Base-by-base conservation (phyloP, 2,888 invertebrate genomes). In the Amphipoea lucens region DNA sequence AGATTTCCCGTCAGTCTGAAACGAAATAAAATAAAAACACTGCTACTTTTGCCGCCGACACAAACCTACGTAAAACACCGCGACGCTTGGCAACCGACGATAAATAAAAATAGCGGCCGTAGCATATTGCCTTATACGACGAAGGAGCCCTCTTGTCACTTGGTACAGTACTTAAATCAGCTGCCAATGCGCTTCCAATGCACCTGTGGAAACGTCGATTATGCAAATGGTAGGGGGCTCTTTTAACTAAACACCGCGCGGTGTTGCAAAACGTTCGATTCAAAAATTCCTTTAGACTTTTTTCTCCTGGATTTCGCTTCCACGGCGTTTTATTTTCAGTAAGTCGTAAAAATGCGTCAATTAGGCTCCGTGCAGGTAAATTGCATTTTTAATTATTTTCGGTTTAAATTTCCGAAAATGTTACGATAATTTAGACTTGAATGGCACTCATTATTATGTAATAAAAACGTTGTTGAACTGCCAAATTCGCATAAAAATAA, bases 121-220 rank as follows among this genome's bases (percentile, higher is more conserved):
- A 90, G 93, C 94, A 93, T 95, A 95, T 94, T 94, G 91, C 96
- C 96, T 94, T 96, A 95, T 95, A 96, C 92, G 96, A 91, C 91
- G 90, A 91, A 92, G 91, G 89, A 92, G 89, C 92, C 91, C 92
- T 88, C 94, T 95, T 96, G 96, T 95, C 96, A 95, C 92, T 91
- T 89, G 90, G 90, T 91, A 89, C 87, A 91, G 93, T 90, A 94
- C 95, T 95, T 96, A 96, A 96, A 96, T 96, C 96, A 96, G 92
- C 95, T 96, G 96, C 94, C 95, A 92, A 91, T 92, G 89, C 87
- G 87, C 74, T 86, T 78, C 91, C 93, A 93, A 93, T 93, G 94
- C 96, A 96, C 96, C 96, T 96, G 96, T 96, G 92, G 95, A 94
- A 95, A 95, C 94, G 95, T 96, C 96, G 96, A 96, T 96, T 96